Evolutionary conservation across 2,888 invertebrate species (phyloP).

Genomic region (Dastarcus helophoroides): DNA sequence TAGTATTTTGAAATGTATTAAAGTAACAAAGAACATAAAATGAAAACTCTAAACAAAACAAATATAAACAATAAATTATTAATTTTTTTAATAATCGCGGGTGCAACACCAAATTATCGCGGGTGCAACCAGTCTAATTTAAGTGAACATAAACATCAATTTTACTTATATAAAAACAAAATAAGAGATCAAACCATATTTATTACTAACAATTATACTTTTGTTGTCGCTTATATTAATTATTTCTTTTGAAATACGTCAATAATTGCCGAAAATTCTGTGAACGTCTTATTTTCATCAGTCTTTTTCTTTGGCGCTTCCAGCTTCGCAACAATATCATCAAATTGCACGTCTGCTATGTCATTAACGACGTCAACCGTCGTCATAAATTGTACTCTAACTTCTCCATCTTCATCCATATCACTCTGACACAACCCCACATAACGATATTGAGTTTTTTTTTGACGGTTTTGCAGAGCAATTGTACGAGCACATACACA

Average conservation of each 20-base stretch:
- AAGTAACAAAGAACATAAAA: slow-evolving; percentile 3
- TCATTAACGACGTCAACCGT: slow-evolving; percentile 14
- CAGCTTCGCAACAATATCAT: slow-evolving; percentile 16
- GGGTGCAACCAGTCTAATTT: slow-evolving; percentile 5
- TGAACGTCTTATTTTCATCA: slow-evolving; percentile 16
- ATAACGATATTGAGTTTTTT: not conserved
- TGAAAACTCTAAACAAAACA: slow-evolving; percentile 1
- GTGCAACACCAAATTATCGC: slow-evolving; percentile 4
- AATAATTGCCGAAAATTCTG: slow-evolving; percentile 17
- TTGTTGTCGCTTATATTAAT: slow-evolving; percentile 12
- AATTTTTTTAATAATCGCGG: slow-evolving; percentile 4
- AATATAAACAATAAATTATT: no score
- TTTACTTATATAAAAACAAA: slow-evolving; percentile 1
- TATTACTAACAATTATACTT: slow-evolving; percentile 3
- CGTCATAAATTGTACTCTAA: no score
- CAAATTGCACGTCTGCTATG: slow-evolving; percentile 19
- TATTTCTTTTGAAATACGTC: slow-evolving; percentile 18
- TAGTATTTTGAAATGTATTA: slow-evolving; percentile 1
- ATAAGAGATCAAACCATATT: no score
- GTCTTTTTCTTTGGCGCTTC: slow-evolving; percentile 17
- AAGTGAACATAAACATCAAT: slow-evolving; percentile 4
- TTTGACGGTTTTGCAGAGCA: not conserved
- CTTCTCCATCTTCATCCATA: no score
- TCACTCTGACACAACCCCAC: not conserved
- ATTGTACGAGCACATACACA: no score